Evolutionary conservation across 2,113 vertebrate species (phyloP), one percentile per base, ranked within the genome.

Genomic region (Thalassoma bifasciatum): DNA sequence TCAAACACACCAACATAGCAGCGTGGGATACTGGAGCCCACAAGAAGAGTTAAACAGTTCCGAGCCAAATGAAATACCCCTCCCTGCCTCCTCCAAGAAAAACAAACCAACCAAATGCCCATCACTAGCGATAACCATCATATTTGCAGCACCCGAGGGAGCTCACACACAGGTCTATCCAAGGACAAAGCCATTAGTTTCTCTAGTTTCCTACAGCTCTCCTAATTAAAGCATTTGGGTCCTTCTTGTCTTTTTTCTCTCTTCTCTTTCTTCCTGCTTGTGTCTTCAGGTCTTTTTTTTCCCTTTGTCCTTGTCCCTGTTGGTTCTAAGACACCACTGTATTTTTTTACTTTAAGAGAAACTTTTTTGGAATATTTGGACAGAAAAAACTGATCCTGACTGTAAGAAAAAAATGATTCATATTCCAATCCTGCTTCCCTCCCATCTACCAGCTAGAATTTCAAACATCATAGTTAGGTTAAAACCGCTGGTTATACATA

Each of bases 51-150:
- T 81, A 60, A 75, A 75, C 68, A 50, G 54, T 38, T 80, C 8
- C 24, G 49, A 66, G 75, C 78, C 74, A 89, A 92, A 82, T 74
- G 65, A 88, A 91, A 86, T 73, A 60, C 66, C 62, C 73, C 52
- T 71, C 62, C 68, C 44, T 71, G 51, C 36, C 69, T 70, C 40
- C 70, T 77, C 75, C 67, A 85, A 83, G 58, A 77, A 86, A 91
- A 93, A 93, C 88, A 92, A 93, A 89, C 84, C 87, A 53, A 79
- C 50, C 44, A 51, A 30, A 62, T 70, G 44, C 75, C 70, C 62
- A 56, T 53, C 74, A 76, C n/a, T 61, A 52, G 77, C 85, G 88
- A 92, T 87, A 87, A 86, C 72, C 67, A 80, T 80, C 69, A 51
- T 54, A 56, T 37, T 40, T 66, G 72, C 66, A 57, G 70, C 77